Evolutionary conservation across 1,140 invertebrate species (phyloP), one percentile per base, ranked within the genome.

Genomic region (Drosophila funebris): DNA sequence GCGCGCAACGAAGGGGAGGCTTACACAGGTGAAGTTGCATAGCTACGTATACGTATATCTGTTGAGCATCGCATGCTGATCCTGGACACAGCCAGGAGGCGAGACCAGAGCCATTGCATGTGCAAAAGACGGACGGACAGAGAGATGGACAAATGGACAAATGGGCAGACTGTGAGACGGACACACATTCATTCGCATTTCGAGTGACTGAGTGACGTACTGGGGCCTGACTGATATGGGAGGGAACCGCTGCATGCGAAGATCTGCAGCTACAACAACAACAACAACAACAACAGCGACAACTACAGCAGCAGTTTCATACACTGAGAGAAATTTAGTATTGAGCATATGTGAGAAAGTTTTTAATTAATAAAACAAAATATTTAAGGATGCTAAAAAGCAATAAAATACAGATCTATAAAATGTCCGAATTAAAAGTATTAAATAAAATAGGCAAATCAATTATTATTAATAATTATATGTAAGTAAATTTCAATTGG

Each of bases 151-250:
- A 39, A 24, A 62, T 41, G 29, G 22, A 44, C 27, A 41, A n/a
- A 44, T 20, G 13, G 60, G n/a, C n/a, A n/a, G n/a, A n/a, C n/a
- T n/a, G n/a, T n/a, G n/a, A n/a, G n/a, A 67, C 61, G 46, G 31
- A 62, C 46, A 36, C 33, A 72, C 60, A 66, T 48, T 46, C 62
- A 68, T 56, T 74, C 63, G 48, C 58, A 37, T 52, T 73, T 61
- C 56, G 61, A 48, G 56, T 88, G 78, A 88, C 83, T 87, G 82
- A 87, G 82, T 88, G 82, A 88, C 82, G 75, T 78, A 83, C 78
- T 82, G 68, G 44, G 66, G 62, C 78, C 82, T 87, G 82, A 85
- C 82, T 87, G 82, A 87, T 88, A 87, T 88, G 83, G 83, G 83
- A 66, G 83, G 83, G 61, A 70, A 73, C 67, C 53, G 11, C 37